Evolutionary conservation across 2,113 vertebrate genomes (phyloP).

Genomic region (Cygnus buccinator): DNA sequence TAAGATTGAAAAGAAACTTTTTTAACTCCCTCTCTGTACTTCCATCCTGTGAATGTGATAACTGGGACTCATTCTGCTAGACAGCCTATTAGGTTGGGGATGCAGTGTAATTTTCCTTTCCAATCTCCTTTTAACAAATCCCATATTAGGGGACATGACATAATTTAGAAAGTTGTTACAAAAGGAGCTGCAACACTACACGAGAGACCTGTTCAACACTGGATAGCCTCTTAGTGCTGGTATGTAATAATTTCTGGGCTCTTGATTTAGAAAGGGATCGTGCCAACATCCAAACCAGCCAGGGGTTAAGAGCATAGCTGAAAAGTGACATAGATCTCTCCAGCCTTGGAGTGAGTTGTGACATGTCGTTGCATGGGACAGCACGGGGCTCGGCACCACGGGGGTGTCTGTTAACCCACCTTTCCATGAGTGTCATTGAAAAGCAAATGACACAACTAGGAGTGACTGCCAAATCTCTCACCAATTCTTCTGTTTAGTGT

Average conservation of each 20-base stretch:
- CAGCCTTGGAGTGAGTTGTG: not conserved
- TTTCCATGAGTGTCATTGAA: not conserved
- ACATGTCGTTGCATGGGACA: not conserved
- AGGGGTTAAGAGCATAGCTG: not conserved
- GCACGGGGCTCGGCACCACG: not conserved
- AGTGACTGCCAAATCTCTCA: not conserved
- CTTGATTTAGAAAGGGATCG: not conserved
- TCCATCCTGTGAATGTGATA: not conserved
- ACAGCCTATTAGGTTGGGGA: not conserved
- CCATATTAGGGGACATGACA: not conserved
- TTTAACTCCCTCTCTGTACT: not conserved
- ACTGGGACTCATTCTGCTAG: not conserved
- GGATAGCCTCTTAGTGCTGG: not conserved
- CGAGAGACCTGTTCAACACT: not conserved
- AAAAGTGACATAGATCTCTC: not conserved
- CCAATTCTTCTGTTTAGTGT: not conserved
- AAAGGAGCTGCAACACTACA: not conserved
- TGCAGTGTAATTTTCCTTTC: not conserved
- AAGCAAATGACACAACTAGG: not conserved
- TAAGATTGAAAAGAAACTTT: not conserved
- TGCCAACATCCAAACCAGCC: not conserved
- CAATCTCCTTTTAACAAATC: not conserved
- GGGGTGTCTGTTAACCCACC: fast-evolving
- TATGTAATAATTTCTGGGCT: not conserved
- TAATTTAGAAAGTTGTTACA: not conserved